Percentiles rank a stretch among this genome's conserved stretches.
These are phyloP conservation scores for Drosophila bocqueti DNA, from an alignment of 1,140 invertebrate species.

Conservation along the genomic window DNA sequence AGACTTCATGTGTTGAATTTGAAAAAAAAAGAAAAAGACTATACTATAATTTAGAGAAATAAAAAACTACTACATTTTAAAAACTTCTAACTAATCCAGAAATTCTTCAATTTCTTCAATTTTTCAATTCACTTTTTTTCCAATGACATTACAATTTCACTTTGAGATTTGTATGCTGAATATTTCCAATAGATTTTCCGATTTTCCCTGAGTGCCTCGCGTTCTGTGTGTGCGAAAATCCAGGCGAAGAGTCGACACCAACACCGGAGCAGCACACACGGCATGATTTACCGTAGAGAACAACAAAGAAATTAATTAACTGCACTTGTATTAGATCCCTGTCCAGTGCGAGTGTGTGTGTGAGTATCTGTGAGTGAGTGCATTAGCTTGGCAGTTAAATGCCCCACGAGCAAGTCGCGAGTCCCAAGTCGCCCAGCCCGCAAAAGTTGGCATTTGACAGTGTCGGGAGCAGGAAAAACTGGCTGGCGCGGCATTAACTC, in stretches of 20 bases:
- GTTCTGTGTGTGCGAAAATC: constrained; percentile 45
- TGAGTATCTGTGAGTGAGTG: constrained; percentile 61
- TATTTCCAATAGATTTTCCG: not conserved
- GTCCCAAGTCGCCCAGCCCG: constrained; percentile 42
- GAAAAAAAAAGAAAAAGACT: too few relatives aligned
- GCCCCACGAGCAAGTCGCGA: constrained; percentile 59
- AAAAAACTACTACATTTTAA: not conserved
- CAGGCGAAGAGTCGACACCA: constrained; percentile 35
- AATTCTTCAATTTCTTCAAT: not conserved
- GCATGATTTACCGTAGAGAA: constrained; percentile 82
- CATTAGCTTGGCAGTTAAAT: constrained; percentile 80
- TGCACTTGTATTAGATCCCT: constrained; percentile 64
- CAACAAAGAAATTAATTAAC: constrained; percentile 84
- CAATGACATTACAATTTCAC: not conserved
- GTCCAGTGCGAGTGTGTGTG: constrained; percentile 30
- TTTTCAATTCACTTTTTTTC: not conserved
- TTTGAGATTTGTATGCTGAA: not conserved
- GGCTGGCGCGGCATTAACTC: constrained; percentile 75
- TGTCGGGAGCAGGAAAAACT: constrained; percentile 78
- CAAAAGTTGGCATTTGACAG: constrained; percentile 75
- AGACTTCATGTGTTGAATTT: too few relatives aligned
- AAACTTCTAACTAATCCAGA: not conserved
- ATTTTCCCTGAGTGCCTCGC: constrained; percentile 12
- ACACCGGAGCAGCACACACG: constrained; percentile 50
- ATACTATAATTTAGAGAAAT: not conserved